Percentiles rank a stretch among this genome's conserved stretches.
phyloP scores from a whole-genome alignment of 2,113 vertebrate species.

The Mobula hypostoma region DNA sequence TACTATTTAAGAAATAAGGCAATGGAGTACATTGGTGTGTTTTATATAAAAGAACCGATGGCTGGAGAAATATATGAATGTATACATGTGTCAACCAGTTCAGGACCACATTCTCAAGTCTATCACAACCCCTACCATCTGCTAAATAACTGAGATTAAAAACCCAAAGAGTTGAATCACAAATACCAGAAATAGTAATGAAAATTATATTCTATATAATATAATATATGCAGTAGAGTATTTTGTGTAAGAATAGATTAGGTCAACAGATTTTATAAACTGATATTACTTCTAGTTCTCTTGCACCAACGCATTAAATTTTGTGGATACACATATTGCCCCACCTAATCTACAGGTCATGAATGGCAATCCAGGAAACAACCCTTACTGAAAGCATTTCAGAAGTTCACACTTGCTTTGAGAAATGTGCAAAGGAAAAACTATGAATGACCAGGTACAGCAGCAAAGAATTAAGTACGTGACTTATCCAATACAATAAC shows the following conservation, averaged over 20 bases:
- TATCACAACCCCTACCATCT: not conserved
- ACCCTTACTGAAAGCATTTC: not conserved
- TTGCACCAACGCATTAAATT: not conserved
- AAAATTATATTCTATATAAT: not conserved
- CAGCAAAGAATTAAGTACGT: not conserved
- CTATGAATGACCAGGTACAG: not conserved
- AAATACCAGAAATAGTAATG: not conserved
- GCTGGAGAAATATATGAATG: not conserved
- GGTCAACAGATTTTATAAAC: not conserved
- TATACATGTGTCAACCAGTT: not conserved
- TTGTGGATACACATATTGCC: not conserved
- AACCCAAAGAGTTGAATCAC: not conserved
- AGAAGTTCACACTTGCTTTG: not conserved
- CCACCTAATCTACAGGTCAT: not conserved
- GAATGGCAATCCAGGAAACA: not conserved
- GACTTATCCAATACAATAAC: not conserved
- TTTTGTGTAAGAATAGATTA: not conserved
- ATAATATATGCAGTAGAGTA: not conserved
- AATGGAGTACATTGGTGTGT: not conserved
- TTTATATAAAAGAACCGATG: conserved; percentile 25
- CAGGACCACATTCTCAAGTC: not conserved
- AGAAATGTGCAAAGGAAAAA: not conserved
- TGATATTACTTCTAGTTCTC: not conserved
- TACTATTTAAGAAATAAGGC: conserved; percentile 24
- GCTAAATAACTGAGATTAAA: conserved; percentile 7